phyloP scores from a whole-genome alignment of 1,140 invertebrate genomes.

The Neoseiulus cucumeris region DNA sequence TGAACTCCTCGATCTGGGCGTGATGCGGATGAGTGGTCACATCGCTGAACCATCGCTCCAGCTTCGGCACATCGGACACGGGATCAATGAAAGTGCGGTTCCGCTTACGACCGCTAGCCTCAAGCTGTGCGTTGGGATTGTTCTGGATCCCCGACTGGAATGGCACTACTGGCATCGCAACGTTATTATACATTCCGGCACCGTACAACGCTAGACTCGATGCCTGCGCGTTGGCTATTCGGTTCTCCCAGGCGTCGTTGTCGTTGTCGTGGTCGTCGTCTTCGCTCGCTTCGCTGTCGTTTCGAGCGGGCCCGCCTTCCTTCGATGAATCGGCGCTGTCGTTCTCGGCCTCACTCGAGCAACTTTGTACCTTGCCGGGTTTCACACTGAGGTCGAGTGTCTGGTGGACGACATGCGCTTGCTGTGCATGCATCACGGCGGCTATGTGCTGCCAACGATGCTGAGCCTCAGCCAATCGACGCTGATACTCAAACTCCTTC shows the following conservation, averaged over 20 bases:
- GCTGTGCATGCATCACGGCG: not conserved
- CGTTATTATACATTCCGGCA: slow-evolving; percentile 25
- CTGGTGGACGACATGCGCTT: not conserved
- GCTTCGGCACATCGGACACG: slow-evolving; percentile 80
- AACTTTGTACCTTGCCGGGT: not conserved
- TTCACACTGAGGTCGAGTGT: not conserved
- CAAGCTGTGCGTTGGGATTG: slow-evolving; percentile 30
- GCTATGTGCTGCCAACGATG: not conserved
- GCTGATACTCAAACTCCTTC: slow-evolving; percentile 8
- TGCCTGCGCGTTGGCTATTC: not conserved
- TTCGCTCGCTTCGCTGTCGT: slow-evolving; percentile 16
- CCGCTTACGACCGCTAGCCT: slow-evolving; percentile 59
- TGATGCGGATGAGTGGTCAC: slow-evolving; percentile 92
- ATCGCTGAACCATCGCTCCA: slow-evolving; percentile 83
- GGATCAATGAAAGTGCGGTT: slow-evolving; percentile 98
- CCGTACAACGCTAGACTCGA: slow-evolving; percentile 25
- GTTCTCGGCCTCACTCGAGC: slow-evolving; percentile 5
- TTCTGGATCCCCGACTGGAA: slow-evolving; percentile 24
- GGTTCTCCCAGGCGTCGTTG: slow-evolving; percentile 33
- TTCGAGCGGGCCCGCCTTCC: slow-evolving; percentile 11
- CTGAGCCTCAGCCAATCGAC: not conserved
- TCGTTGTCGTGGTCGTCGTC: slow-evolving; percentile 35
- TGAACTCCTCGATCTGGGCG: slow-evolving; percentile 87
- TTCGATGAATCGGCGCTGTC: slow-evolving; percentile 11
- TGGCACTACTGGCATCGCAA: slow-evolving; percentile 31